Evolutionary conservation across 1,140 invertebrate genomes (phyloP), one percentile per base, ranked within the genome.

Genomic region (Drosophila pandora): DNA sequence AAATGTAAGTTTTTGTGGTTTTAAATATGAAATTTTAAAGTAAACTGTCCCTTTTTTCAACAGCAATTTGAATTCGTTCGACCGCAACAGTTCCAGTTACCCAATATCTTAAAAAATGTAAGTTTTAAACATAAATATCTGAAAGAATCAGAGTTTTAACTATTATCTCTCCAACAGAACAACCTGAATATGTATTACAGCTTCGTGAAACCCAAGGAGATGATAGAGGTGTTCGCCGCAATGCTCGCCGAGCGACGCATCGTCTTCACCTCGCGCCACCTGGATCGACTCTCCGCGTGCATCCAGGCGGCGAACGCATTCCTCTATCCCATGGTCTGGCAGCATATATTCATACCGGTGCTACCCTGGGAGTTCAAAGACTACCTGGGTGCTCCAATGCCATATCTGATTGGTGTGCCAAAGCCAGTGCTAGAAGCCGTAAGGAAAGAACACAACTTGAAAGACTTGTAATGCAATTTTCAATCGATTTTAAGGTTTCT

Each of bases 301-400:
- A 96, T 99, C 13, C 97, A 99, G 92, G 97, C 98, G 4, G 96
- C 97, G 6, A 98, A 98, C 91, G 95, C 96, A 61, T 94, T 99
- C 30, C 94, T 99, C 28, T 99, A 98, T 93, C 98, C 98, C 3
- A 98, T 99, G 97, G 95, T 96, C 75, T 99, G 98, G 98, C 98
- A 99, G 92, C 97, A 99, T 88, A 97, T 99, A 85, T 99, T 97
- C 90, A 99, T 99, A 92, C 98, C 98, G 28, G 95, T 98, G 70
- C 91, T 99, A 69, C 98, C 98, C 13, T 93, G 95, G 79, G 94
- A 95, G 77, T 94, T 99, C 37, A 95, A 97, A 61, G 98, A 99
- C 92, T 98, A 98, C 93, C 93, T 99, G 67, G 93, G 96, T 73
- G 97, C 97, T 7, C 97, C 97, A 0, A 98, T 98, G 97, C 98